Evolutionary conservation across 2,113 vertebrate genomes (phyloP).

Genomic region (Phaethon lepturus): DNA sequence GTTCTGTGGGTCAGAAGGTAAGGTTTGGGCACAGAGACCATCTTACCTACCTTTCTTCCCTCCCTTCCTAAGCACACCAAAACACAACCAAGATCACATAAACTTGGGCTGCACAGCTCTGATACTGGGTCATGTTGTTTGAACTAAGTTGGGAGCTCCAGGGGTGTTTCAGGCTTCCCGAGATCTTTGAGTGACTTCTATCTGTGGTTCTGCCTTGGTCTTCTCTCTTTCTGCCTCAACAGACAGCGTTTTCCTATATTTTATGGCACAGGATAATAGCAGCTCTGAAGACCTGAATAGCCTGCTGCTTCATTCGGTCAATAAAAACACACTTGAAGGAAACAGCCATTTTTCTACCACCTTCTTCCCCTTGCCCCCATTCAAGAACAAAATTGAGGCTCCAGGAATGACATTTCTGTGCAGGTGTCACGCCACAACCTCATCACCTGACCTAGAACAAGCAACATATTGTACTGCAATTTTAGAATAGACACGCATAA

Average conservation of each 20-base stretch:
- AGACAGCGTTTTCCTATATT: background rate
- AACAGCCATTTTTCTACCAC: background rate
- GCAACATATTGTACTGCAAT: constrained; percentile 18
- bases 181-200: background rate
- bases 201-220: background rate
- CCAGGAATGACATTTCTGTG: background rate
- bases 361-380: background rate
- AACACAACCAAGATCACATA: background rate
- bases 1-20: background rate
- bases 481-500: constrained; percentile 27
- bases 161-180: background rate
- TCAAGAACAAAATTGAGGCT: background rate
- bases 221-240: background rate
- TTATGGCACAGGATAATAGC: background rate
- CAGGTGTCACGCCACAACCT: background rate
- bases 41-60: background rate
- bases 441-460: constrained; percentile 24
- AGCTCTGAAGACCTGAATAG: background rate
- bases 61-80: background rate
- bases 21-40: background rate
- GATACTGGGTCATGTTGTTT: background rate
- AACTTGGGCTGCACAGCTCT: background rate
- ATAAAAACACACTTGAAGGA: background rate
- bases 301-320: background rate
- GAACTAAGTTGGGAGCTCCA: background rate